phyloP scores from a whole-genome alignment of 2,797 vertebrate genomes.

The Crypturellus tataupa region DNA sequence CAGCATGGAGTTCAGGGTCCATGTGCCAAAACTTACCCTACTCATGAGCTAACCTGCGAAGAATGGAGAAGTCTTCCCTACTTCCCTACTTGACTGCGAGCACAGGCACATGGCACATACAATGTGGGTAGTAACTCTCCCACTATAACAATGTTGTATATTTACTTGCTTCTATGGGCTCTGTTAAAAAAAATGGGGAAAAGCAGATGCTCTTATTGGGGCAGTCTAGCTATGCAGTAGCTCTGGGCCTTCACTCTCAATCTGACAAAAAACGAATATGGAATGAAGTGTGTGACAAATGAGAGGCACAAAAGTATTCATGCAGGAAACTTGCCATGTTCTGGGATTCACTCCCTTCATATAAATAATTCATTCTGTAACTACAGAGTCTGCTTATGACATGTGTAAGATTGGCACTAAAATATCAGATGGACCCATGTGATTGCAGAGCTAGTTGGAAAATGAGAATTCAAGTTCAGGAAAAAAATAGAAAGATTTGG shows the following conservation, averaged over 20 bases:
- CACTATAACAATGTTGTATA: neutral
- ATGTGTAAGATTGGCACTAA: constrained; percentile 55
- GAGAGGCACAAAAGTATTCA: constrained; percentile 69
- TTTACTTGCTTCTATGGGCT: constrained; percentile 34
- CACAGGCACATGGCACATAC: constrained; percentile 1
- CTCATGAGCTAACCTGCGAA: neutral
- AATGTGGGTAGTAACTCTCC: neutral
- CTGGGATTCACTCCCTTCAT: constrained; percentile 65
- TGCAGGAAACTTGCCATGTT: constrained; percentile 63
- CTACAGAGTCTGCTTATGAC: constrained; percentile 62
- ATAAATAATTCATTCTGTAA: constrained; percentile 72
- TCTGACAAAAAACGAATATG: constrained; percentile 60
- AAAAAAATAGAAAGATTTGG: neutral
- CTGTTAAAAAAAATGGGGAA: neutral
- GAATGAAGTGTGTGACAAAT: constrained; percentile 69
- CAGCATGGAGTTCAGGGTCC: neutral
- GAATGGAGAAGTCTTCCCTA: constrained; percentile 28
- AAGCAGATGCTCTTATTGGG: neutral
- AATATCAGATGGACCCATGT: constrained; percentile 34
- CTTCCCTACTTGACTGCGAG: neutral
- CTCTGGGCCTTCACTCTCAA: neutral
- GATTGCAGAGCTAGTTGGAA: constrained; percentile 8
- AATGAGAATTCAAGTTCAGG: constrained; percentile 20
- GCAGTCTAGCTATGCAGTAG: neutral
- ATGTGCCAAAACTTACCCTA: neutral